These are phyloP conservation scores for Artemia franciscana DNA, from an alignment of 1,140 invertebrate genomes.

Conservation along the genomic window DNA sequence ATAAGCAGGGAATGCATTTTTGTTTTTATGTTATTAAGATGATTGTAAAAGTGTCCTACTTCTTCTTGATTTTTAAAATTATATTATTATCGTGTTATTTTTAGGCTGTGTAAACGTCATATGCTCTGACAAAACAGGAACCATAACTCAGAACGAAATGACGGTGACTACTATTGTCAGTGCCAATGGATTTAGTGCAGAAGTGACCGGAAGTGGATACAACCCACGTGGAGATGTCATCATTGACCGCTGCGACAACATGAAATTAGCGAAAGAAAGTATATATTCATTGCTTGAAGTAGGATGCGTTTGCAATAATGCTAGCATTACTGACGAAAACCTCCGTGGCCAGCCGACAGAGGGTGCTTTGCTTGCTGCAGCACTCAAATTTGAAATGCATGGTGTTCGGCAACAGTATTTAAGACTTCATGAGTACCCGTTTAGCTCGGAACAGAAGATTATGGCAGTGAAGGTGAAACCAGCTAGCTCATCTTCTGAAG, in stretches of 20 bases:
- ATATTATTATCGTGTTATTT: no score
- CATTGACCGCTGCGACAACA: background rate
- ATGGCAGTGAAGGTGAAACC: slow-evolving; percentile 58
- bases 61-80: no score
- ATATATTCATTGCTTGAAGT: slow-evolving; percentile 26
- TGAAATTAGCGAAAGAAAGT: background rate
- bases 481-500: slow-evolving; percentile 22
- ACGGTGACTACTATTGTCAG: slow-evolving; percentile 83
- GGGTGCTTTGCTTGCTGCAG: slow-evolving; percentile 73
- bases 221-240: slow-evolving; percentile 59
- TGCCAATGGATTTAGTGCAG: slow-evolving; percentile 70
- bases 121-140: slow-evolving; percentile 98
- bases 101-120: slow-evolving; percentile 88
- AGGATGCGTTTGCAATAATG: slow-evolving; percentile 89
- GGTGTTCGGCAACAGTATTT: slow-evolving; percentile 54
- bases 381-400: slow-evolving; percentile 75
- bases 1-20: no score
- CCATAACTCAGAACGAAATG: slow-evolving; percentile 98
- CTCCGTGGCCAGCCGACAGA: slow-evolving; percentile 90
- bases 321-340: slow-evolving; percentile 53
- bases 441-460: slow-evolving; percentile 90
- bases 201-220: slow-evolving; percentile 74
- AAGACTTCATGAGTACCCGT: slow-evolving; percentile 82
- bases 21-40: no score
- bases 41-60: no score